Conservation (phyloP, 1,140 invertebrate species). For the Pomacea maculata region DNA sequence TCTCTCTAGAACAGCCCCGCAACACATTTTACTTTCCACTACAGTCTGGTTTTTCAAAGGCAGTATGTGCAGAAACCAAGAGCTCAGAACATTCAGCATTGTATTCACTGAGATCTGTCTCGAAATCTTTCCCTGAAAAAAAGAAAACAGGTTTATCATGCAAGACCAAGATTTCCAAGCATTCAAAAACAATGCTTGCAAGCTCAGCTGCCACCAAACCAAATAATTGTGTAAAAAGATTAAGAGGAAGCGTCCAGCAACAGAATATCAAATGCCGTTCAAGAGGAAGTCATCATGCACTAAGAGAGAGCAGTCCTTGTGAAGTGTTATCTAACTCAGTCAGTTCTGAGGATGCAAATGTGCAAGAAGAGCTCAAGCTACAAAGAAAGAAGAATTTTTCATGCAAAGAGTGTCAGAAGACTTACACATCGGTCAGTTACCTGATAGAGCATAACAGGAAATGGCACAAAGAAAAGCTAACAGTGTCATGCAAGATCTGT, state of each 20-base stretch:
- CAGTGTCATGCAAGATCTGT: conserved; percentile 1
- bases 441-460: conserved; percentile 5
- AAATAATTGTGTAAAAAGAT: background rate
- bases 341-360: background rate
- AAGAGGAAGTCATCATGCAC: background rate
- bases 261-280: background rate
- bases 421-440: background rate
- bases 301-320: background rate
- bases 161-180: no score
- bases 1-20: no score
- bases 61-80: no score
- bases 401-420: conserved; percentile 14
- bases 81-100: no score
- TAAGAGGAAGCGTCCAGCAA: no score
- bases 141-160: no score
- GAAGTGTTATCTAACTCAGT: background rate
- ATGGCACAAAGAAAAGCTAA: conserved; percentile 8
- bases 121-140: no score
- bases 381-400: background rate
- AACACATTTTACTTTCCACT: no score
- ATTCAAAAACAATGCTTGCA: background rate
- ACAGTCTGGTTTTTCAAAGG: no score
- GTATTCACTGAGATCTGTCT: no score
- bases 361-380: background rate
- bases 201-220: background rate